These are phyloP conservation scores for Drosophila micromelanica DNA, from an alignment of 1,140 invertebrate genomes.

Conservation along the genomic window DNA sequence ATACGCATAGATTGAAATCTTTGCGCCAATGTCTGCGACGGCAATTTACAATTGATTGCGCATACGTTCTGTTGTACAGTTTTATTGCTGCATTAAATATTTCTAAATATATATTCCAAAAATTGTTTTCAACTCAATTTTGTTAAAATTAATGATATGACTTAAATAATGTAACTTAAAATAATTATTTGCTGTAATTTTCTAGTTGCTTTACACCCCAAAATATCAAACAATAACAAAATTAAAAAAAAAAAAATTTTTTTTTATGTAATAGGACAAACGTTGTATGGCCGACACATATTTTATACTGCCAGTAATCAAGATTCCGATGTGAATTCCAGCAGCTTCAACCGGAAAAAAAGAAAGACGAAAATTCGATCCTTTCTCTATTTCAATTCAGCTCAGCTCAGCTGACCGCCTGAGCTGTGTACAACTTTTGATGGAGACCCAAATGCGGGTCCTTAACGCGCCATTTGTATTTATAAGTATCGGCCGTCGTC, in stretches of 20 bases:
- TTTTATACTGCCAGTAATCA: slow-evolving; percentile 34
- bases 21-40: slow-evolving; percentile 35
- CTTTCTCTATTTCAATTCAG: slow-evolving; percentile 27
- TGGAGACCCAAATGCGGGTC: slow-evolving; percentile 35
- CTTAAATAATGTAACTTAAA: no score
- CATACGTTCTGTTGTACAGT: slow-evolving; percentile 36
- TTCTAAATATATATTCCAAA: slow-evolving; percentile 18
- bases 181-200: no score
- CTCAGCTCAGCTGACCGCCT: slow-evolving; percentile 2
- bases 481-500: slow-evolving; percentile 15
- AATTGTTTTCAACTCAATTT: slow-evolving; percentile 4
- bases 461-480: slow-evolving; percentile 33
- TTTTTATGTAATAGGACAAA: neutral
- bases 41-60: slow-evolving; percentile 38
- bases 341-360: slow-evolving; percentile 1
- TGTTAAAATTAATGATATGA: neutral
- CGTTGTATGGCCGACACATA: neutral
- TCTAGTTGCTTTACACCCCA: no score
- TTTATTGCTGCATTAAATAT: slow-evolving; percentile 5
- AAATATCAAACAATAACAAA: no score
- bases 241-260: no score
- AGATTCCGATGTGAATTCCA: slow-evolving; percentile 19
- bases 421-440: slow-evolving; percentile 44
- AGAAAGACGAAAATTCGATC: neutral
- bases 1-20: slow-evolving; percentile 37